These are phyloP conservation scores for Eristalis tenax DNA, from an alignment of 2,888 invertebrate species.

Conservation along the genomic window DNA sequence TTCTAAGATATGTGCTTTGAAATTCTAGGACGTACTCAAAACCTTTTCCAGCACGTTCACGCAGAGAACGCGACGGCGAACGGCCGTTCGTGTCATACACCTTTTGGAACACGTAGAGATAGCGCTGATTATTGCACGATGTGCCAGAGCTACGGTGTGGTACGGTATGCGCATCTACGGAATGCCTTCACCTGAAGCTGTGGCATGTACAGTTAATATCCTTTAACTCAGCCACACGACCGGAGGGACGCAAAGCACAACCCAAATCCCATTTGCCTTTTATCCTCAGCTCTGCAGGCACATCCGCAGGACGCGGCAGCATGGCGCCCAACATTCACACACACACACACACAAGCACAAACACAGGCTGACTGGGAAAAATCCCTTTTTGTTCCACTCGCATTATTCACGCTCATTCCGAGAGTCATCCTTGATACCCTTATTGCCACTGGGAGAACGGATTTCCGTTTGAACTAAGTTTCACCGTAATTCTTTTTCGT, in stretches of 20 bases:
- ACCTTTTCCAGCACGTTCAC: background rate
- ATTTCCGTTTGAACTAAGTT: conserved; percentile 58
- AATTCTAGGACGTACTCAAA: background rate
- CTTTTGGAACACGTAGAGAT: background rate
- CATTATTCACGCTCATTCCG: conserved; percentile 37
- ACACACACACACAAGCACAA: background rate
- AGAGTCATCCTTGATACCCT: conserved; percentile 55
- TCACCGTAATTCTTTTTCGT: conserved; percentile 45
- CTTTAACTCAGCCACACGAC: conserved; percentile 12
- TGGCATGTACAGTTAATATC: conserved; percentile 36
- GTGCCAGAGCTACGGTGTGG: background rate
- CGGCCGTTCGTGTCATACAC: conserved; percentile 30
- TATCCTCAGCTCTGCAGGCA: conserved; percentile 29
- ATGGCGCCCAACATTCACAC: conserved; percentile 9
- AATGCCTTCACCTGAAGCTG: background rate
- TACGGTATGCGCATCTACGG: background rate
- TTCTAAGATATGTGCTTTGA: conserved; percentile 15
- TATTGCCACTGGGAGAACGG: conserved; percentile 47
- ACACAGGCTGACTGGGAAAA: background rate
- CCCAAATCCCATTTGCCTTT: background rate
- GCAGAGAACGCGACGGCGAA: background rate
- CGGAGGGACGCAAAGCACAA: background rate
- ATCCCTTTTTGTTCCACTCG: conserved; percentile 30
- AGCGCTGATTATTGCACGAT: background rate
- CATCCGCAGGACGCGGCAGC: conserved; percentile 34